Evolutionary conservation across 2,888 invertebrate species (phyloP).

Genomic region (Eubasilissa splendida): DNA sequence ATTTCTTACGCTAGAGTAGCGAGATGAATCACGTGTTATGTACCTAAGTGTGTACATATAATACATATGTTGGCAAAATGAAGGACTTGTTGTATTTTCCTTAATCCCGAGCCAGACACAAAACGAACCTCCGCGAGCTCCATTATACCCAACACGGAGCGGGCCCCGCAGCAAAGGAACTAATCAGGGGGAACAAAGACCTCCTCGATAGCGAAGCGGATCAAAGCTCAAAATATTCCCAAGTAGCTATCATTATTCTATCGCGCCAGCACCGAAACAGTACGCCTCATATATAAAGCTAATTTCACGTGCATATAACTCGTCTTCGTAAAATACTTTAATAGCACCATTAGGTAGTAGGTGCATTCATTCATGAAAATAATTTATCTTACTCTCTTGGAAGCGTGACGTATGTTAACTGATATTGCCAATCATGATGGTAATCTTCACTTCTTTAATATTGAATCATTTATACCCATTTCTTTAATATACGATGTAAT

Average conservation of each 20-base stretch:
- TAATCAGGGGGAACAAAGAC: conserved; percentile 56
- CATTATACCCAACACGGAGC: conserved; percentile 27
- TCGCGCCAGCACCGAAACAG: background rate
- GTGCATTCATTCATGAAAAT: too few relatives aligned
- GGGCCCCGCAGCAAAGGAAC: conserved; percentile 38
- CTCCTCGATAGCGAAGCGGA: conserved; percentile 45
- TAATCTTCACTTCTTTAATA: too few relatives aligned
- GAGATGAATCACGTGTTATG: conserved; percentile 12
- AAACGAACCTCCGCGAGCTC: conserved; percentile 35
- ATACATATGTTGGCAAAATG: conserved; percentile 17
- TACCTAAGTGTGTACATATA: background rate
- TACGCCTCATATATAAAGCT: background rate
- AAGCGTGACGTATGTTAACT: too few relatives aligned
- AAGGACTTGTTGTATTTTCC: conserved; percentile 26
- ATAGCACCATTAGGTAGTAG: too few relatives aligned
- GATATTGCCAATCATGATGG: too few relatives aligned
- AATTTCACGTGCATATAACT: too few relatives aligned
- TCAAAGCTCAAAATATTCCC: conserved; percentile 54
- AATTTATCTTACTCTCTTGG: too few relatives aligned
- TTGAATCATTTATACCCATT: too few relatives aligned
- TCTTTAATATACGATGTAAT: too few relatives aligned
- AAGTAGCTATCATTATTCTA: conserved; percentile 52
- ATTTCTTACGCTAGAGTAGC: background rate
- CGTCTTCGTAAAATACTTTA: too few relatives aligned
- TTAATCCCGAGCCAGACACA: conserved; percentile 39